phyloP scores from a whole-genome alignment of 2,888 invertebrate genomes.

The Boloria selene region DNA sequence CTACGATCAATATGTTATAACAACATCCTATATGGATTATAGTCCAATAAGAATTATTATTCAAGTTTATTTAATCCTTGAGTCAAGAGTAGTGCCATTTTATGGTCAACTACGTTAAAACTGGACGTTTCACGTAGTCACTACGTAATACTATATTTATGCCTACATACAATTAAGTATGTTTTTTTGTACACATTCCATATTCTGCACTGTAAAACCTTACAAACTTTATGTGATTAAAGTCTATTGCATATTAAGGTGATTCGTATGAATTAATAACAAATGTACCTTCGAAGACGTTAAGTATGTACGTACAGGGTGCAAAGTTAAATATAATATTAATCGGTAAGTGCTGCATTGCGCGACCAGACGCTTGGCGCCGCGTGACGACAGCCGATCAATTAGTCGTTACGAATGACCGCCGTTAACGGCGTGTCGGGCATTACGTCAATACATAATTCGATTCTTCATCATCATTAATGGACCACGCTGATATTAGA shows the following conservation, averaged over 20 bases:
- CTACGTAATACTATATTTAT: too few species aligned
- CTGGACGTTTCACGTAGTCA: neutral
- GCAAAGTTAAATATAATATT: neutral
- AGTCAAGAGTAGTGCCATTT: neutral
- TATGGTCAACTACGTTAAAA: neutral
- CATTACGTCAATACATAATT: slow-evolving; percentile 6
- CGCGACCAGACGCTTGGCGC: slow-evolving; percentile 53
- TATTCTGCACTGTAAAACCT: too few species aligned
- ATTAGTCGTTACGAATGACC: slow-evolving; percentile 44
- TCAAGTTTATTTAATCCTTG: neutral
- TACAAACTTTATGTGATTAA: too few species aligned
- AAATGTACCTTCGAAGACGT: too few species aligned
- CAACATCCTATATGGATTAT: slow-evolving; percentile 1
- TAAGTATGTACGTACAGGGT: too few species aligned
- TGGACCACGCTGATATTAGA: too few species aligned
- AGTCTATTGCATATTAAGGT: too few species aligned
- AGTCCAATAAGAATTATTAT: too few species aligned
- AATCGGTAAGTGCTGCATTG: neutral
- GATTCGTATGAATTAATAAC: too few species aligned
- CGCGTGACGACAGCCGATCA: slow-evolving; percentile 45
- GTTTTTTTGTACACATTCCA: too few species aligned
- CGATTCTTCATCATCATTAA: slow-evolving; percentile 8
- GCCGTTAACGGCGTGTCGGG: slow-evolving; percentile 23
- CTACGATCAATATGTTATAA: neutral
- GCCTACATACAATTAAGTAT: too few species aligned